Base-by-base conservation (phyloP, 2,113 vertebrate species). In the Pelodiscus sinensis region DNA sequence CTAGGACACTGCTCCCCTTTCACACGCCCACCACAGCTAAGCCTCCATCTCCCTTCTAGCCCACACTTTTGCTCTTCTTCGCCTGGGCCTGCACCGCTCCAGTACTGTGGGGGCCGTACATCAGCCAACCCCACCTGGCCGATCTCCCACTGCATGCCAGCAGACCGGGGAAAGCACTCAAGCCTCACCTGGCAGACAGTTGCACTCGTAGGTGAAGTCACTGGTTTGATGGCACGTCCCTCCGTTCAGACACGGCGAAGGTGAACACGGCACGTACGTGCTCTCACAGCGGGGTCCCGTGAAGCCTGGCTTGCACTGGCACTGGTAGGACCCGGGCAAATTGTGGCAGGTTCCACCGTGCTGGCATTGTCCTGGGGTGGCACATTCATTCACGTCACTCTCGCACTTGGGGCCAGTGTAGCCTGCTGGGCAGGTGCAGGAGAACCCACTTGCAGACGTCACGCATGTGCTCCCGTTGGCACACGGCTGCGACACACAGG, bases 141-240 rank as follows among this genome's bases (percentile, higher is more conserved):
- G 50, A 77, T 35, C 79, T 55, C 73, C 73, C 22, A 44, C 5
- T 44, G 35, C 38, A 75, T 24, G 13, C 35, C 71, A 38, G 22
- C 38, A 44, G 54, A 38, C 38, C 24, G 52, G 0, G 62, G 73
- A 24, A 84, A 73, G 15, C 24, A 62, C 38, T 2, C 13, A 5
- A 3, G 55, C 27, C 85, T 96, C 89, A 99, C 99, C 99, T 97
- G 99, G 99, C 71, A 99, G 98, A 86, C 99, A 99, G 98, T 98
- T 99, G 97, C 99, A 99, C 31, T 98, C 98, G 90, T 99, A 99
- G 95, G 95, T 97, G 89, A 97, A 98, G 90, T 99, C 99, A 0
- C 98, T 97, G 6, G 96, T 99, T 25, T 97, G 98, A 51, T 99
- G 98, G 93, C 99, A 99, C 88, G 99, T 99, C 82, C 99, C 99